Evolutionary conservation across 2,797 vertebrate species (phyloP).

Genomic region (Gallirallus australis): DNA sequence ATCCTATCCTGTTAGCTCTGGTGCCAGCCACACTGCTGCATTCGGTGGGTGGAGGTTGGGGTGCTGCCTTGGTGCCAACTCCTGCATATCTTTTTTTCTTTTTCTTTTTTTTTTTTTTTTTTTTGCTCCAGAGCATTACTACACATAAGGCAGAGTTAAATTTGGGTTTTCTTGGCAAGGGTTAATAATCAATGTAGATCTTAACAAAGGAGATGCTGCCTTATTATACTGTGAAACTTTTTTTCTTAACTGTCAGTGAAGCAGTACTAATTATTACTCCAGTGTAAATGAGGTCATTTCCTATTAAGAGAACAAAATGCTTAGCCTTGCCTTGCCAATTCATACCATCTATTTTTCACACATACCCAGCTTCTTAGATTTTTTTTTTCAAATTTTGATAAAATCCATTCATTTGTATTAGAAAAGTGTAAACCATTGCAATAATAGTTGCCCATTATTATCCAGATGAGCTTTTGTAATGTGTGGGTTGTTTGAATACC

Average conservation of each 20-base stretch:
- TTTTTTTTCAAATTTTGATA: slow-evolving; percentile 83
- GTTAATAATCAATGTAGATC: slow-evolving; percentile 85
- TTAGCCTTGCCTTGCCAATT: slow-evolving; percentile 87
- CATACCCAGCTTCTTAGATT: slow-evolving; percentile 85
- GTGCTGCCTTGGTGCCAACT: background rate
- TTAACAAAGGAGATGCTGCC: slow-evolving; percentile 86
- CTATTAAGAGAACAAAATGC: slow-evolving; percentile 89
- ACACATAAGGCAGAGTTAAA: slow-evolving; percentile 24
- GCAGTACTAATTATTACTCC: slow-evolving; percentile 90
- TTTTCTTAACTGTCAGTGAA: slow-evolving; percentile 89
- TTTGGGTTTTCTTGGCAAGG: slow-evolving; percentile 74
- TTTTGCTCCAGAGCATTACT: background rate
- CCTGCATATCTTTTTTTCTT: no score
- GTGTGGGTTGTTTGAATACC: slow-evolving; percentile 90
- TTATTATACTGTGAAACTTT: slow-evolving; percentile 93
- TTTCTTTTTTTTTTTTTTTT: background rate
- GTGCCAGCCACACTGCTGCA: background rate
- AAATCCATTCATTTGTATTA: slow-evolving; percentile 90
- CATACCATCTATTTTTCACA: slow-evolving; percentile 88
- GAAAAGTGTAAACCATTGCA: slow-evolving; percentile 86
- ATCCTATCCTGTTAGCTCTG: background rate
- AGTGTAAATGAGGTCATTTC: slow-evolving; percentile 90
- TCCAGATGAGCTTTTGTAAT: slow-evolving; percentile 90
- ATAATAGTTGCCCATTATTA: slow-evolving; percentile 89
- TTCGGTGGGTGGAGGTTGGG: background rate